Conservation (phyloP, 2,113 vertebrate species). For the Oryzias curvinotus region DNA sequence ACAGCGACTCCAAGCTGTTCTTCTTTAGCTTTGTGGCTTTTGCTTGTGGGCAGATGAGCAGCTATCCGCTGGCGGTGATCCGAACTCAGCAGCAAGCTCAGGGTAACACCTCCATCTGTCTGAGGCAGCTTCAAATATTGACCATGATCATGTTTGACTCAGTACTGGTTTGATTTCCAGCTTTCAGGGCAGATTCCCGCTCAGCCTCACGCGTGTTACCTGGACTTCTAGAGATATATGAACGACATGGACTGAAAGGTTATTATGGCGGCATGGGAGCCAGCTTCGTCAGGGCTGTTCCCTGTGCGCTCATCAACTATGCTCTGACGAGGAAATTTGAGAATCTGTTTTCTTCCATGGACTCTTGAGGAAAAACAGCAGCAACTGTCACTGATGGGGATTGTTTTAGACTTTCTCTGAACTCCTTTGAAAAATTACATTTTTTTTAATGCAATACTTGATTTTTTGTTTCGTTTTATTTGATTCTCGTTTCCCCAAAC, state of each 20-base stretch:
- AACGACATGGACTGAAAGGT: conserved; percentile 67
- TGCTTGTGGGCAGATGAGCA: conserved; percentile 73
- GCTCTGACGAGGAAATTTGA: conserved; percentile 72
- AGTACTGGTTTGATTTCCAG: conserved; percentile 58
- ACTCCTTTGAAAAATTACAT: background rate
- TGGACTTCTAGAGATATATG: conserved; percentile 67
- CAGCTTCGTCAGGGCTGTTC: conserved; percentile 74
- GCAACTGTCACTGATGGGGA: conserved; percentile 3
- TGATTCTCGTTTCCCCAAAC: too few relatives aligned
- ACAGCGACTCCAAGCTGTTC: conserved; percentile 71
- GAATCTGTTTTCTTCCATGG: conserved; percentile 46
- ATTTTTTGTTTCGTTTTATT: too few relatives aligned
- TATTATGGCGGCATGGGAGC: conserved; percentile 78
- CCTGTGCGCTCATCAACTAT: conserved; percentile 76
- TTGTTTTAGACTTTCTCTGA: background rate
- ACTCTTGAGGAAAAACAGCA: conserved; percentile 34
- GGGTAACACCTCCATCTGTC: conserved; percentile 43
- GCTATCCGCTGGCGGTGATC: conserved; percentile 77
- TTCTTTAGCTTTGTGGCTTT: conserved; percentile 79
- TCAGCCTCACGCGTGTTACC: conserved; percentile 40
- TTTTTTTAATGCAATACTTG: background rate
- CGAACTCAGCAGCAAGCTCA: conserved; percentile 77
- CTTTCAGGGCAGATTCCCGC: conserved; percentile 57
- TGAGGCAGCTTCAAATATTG: background rate
- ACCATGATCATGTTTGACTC: conserved; percentile 1